Percentiles rank a stretch among this genome's conserved stretches.
Conservation (phyloP, 2,888 invertebrate genomes). For the Pelosia muscerda region DNA sequence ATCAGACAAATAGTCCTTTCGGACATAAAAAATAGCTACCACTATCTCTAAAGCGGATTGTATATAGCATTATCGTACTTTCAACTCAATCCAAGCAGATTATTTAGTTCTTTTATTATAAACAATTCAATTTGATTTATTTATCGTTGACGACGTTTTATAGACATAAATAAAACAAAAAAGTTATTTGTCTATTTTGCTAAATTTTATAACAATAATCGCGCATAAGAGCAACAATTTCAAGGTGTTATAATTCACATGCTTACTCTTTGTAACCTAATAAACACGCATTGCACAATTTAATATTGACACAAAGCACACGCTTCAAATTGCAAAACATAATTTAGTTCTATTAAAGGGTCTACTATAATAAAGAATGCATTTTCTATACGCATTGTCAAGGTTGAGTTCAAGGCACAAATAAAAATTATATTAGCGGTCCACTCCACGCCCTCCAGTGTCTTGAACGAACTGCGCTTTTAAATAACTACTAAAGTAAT, state of each 20-base stretch:
- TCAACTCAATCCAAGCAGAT: no score
- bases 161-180: not conserved
- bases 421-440: constrained; percentile 51
- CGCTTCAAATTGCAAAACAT: constrained; percentile 36
- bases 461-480: constrained; percentile 71
- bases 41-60: no score
- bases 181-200: not conserved
- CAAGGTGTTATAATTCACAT: constrained; percentile 13
- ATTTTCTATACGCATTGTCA: constrained; percentile 54
- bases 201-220: not conserved
- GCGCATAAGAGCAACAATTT: constrained; percentile 1
- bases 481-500: constrained; percentile 71
- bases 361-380: constrained; percentile 41
- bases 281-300: constrained; percentile 11
- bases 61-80: no score
- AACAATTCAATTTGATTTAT: no score
- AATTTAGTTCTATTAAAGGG: constrained; percentile 47
- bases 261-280: not conserved
- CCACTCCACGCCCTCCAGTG: constrained; percentile 65
- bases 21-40: no score
- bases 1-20: no score
- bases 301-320: constrained; percentile 42
- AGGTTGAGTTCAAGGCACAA: constrained; percentile 59
- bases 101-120: no score
- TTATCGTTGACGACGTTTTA: no score